Evolutionary conservation across 2,888 invertebrate species (phyloP), one percentile per base, ranked within the genome.

Genomic region (Amphipyra berbera): DNA sequence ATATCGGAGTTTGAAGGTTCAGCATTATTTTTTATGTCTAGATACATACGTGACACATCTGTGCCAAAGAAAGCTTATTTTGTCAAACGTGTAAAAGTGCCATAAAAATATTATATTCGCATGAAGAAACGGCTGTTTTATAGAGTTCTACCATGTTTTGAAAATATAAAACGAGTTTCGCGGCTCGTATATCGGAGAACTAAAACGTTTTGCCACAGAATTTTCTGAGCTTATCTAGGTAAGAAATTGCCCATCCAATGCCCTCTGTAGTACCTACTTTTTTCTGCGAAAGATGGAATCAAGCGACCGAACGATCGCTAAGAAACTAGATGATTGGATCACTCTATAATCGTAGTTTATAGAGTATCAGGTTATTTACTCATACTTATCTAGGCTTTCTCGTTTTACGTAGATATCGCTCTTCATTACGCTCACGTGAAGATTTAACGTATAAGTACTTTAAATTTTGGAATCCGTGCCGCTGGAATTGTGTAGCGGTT

Each of bases 11-110:
- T 68, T 62, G 66, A 69, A 66, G 61, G 66, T 65, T 56, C 71
- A 61, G 62, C 69, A 69, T 79, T 79, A 81, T 77, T 73, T 79
- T 80, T 81, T 80, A 79, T 77, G 65, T 69, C 45, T 57, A 65
- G 68, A 61, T 63, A 66, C 55, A 57, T 62, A 64, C 78, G 70
- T 73, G 76, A 67, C 79, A 73, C 77, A 75, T 72, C 62, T 72
- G 77, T 59, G 69, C 57, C 60, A 44, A 58, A 61, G 65, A 48
- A 57, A 61, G 68, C 67, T 79, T 68, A 68, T 72, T 60, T 42
- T 57, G 66, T 64, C 61, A 71, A 71, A 63, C 69, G 61, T 68
- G 61, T 64, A 42, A 71, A 76, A 48, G 62, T 63, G 60, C 37
- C 56, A 61, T 71, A 61, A 76, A 79, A 61, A 60, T 70, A 47